Evolutionary conservation across 2,797 vertebrate species (phyloP), one percentile per base, ranked within the genome.

Genomic region (Sparidentex hasta): DNA sequence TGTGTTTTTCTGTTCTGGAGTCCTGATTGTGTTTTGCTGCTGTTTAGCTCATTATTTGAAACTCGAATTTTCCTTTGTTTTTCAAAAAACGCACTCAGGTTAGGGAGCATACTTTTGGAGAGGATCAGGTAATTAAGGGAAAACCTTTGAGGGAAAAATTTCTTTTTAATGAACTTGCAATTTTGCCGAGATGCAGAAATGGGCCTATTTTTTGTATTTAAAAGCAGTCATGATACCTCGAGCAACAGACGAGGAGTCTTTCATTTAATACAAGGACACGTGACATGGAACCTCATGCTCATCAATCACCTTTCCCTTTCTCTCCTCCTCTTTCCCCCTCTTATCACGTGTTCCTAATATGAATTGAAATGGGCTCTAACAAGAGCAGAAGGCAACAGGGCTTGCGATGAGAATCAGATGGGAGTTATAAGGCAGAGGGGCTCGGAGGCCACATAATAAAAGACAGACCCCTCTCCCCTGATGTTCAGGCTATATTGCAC

Each of bases 361-460:
- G 44, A 78, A 62, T 3, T 59, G 11, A 51, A 70, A 71, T 25
- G 11, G 21, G 6, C 57, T 58, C 16, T 61, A 67, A 72, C 52
- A 75, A 59, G 72, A 65, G 52, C 7, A 56, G 65, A 59, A 74
- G 65, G 73, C 77, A 81, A 62, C 76, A 33, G 73, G 38, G 70
- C 48, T 59, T 57, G 76, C 82, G 75, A 89, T 85, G 72, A 67
- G 62, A 79, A 87, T 87, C 79, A 84, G 76, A 81, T 82, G 79
- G 81, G 29, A 57, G 46, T 59, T 83, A 79, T 74, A 64, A 54
- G 41, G 50, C 20, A 1, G 17, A 63, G 38, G 55, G 70, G 65
- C 66, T 62, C 27, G 44, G 58, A 70, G 59, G 44, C 64, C 50
- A 57, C 52, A 58, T 83, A 82, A 76, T 86, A 84, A 89, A 82